Evolutionary conservation across 2,888 invertebrate genomes (phyloP), one percentile per base, ranked within the genome.

Genomic region (Clusia tigrina): DNA sequence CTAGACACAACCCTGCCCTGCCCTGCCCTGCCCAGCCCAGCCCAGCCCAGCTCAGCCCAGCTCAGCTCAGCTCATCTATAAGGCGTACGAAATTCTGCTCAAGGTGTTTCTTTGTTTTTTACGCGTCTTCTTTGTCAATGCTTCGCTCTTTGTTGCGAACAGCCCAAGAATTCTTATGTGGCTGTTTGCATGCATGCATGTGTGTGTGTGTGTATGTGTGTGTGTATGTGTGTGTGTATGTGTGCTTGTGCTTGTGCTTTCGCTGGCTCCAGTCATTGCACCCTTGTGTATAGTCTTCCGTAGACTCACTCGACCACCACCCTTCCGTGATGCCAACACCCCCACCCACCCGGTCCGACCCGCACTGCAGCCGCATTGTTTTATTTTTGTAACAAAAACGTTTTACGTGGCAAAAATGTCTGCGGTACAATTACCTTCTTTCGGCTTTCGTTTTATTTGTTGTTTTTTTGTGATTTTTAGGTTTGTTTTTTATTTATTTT

Each of bases 221-320:
- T 3, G 48, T 22, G 3, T 48, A 18, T 3, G 9, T 48, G 48
- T 22, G 22, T 22, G 20, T 22, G 18, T 18, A 38, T 32, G 26
- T 38, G 18, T 57, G 24, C 5, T 17, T 61, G 60, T 46, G 18
- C 20, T 65, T 60, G 48, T 60, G 64, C 59, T 63, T 66, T 61
- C 65, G 63, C 63, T 67, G 25, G 64, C 60, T 59, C 62, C 74
- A 76, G 75, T 76, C 76, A 76, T 71, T 76, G 76, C 77, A 76
- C 77, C 78, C 76, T 76, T 67, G 67, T 68, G 70, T 65, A 63
- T 68, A 63, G 65, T 64, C 62, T 60, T 23, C 57, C 56, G 52
- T n/a, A 62, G 18, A 52, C 15, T 24, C 52, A 20, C 17, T 10
- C 10, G 37, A 3, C 15, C 15, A 3, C 32, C 2, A 15, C 63